Evolutionary conservation across 1,140 invertebrate genomes (phyloP).

Genomic region (Linepithema humile): DNA sequence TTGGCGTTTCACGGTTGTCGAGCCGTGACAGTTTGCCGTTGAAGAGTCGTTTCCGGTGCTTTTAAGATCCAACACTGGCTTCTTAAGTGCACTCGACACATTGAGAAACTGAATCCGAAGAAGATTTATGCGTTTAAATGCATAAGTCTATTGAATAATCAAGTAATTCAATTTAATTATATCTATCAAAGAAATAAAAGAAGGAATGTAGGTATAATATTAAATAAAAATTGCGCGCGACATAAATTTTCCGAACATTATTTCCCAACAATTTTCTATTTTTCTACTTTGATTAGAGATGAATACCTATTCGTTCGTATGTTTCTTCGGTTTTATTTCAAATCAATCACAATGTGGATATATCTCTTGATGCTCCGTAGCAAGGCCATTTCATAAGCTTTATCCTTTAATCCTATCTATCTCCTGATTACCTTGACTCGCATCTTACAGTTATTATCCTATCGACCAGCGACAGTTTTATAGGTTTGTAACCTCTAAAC

Average conservation of each 20-base stretch:
- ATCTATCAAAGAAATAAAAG: no score
- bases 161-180: no score
- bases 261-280: no score
- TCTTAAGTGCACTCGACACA: neutral
- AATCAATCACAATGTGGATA: no score
- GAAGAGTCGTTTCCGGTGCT: constrained; percentile 4
- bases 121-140: neutral
- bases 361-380: neutral
- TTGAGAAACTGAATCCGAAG: neutral
- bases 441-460: neutral
- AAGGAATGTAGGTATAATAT: no score
- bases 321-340: no score
- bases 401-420: neutral
- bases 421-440: neutral
- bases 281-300: no score
- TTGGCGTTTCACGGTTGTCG: constrained; percentile 46
- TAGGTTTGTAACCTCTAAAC: neutral
- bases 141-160: neutral
- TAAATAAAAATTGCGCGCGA: no score
- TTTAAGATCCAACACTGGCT: neutral
- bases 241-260: no score
- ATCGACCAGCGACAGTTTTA: neutral
- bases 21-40: neutral
- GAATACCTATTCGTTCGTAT: no score
- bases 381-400: neutral